phyloP scores from a whole-genome alignment of 2,113 vertebrate species.

The Orientallactaga bullata region DNA sequence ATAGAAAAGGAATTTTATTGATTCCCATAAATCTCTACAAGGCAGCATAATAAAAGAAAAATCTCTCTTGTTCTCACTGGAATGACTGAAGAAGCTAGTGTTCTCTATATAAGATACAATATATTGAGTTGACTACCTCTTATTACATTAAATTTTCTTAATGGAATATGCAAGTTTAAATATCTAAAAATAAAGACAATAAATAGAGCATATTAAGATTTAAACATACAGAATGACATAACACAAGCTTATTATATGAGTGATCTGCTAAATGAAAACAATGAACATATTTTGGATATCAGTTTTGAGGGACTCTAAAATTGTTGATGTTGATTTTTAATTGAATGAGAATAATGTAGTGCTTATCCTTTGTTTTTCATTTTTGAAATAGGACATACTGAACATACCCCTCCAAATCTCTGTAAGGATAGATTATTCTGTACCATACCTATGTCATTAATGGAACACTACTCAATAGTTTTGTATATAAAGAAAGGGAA shows the following conservation, averaged over 20 bases:
- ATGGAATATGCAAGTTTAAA: neutral
- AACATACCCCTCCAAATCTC: neutral
- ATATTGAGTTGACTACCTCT: neutral
- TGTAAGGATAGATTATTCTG: neutral
- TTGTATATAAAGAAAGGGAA: neutral
- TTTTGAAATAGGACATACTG: conserved; percentile 26
- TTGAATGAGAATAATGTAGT: neutral
- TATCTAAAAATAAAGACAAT: conserved; percentile 9
- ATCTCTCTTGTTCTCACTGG: neutral
- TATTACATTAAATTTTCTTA: conserved; percentile 45
- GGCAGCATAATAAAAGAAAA: neutral
- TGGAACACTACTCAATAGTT: neutral
- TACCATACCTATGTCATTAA: neutral
- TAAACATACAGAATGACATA: conserved; percentile 2
- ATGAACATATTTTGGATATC: neutral
- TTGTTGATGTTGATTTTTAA: conserved; percentile 8
- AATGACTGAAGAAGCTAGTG: neutral
- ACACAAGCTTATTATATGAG: neutral
- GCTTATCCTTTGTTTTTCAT: neutral
- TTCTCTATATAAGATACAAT: neutral
- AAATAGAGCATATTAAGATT: neutral
- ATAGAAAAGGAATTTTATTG: neutral
- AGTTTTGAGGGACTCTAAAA: neutral
- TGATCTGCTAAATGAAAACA: conserved; percentile 33
- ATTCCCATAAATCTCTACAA: conserved; percentile 27